Percentiles rank a stretch among this genome's conserved stretches.
phyloP scores from a whole-genome alignment of 37 sponge, comb jelly and placozoan genomes.

The Petrosia ficiformis region DNA sequence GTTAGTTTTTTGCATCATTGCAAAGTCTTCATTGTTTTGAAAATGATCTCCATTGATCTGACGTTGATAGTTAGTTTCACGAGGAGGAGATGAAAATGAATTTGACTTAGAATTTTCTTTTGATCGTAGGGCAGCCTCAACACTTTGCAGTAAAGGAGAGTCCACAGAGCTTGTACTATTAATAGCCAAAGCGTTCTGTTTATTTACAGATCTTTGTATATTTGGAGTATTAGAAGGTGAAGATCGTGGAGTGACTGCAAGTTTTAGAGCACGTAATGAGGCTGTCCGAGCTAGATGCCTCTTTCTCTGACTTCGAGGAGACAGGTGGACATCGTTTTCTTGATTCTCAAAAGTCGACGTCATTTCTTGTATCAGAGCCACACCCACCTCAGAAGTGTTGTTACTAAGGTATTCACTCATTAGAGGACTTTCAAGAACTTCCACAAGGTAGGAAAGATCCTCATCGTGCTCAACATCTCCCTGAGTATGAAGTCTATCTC shows the following conservation, averaged over 20 bases:
- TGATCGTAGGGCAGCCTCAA: background rate
- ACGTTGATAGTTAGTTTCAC: too few species aligned
- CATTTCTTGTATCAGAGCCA: too few species aligned
- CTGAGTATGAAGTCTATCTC: constrained; percentile 31
- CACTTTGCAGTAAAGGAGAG: background rate
- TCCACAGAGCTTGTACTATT: background rate
- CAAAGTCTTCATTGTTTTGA: too few species aligned
- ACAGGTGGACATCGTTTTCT: constrained; percentile 10
- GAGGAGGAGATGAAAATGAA: background rate
- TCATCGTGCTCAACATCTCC: constrained; percentile 52
- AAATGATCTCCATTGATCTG: too few species aligned
- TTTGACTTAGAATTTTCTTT: background rate
- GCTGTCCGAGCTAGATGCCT: constrained; percentile 10
- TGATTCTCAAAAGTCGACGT: background rate
- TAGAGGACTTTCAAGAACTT: constrained; percentile 65
- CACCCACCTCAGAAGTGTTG: constrained; percentile 13
- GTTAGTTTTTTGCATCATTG: background rate
- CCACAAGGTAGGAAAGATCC: constrained; percentile 69
- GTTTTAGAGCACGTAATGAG: constrained; percentile 46
- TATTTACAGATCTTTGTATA: background rate
- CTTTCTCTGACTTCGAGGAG: constrained; percentile 21
- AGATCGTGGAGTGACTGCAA: constrained; percentile 36
- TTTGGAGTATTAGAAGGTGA: background rate
- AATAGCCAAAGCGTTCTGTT: background rate
- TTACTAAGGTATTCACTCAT: constrained; percentile 42